phyloP scores from a whole-genome alignment of 2,113 vertebrate genomes.

The Trematocara nigrifrons region DNA sequence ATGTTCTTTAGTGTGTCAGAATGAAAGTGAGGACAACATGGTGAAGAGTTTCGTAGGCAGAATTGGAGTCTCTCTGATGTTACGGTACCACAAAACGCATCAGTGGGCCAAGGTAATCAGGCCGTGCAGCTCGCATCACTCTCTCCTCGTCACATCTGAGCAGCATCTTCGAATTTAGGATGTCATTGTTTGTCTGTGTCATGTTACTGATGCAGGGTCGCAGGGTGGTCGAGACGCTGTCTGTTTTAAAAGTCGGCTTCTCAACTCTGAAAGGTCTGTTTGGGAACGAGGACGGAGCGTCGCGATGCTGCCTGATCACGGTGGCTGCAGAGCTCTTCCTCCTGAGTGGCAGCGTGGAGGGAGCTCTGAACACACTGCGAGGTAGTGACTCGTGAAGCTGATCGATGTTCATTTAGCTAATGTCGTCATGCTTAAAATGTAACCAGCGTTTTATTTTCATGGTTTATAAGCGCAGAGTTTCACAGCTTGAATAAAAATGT shows the following conservation, averaged over 20 bases:
- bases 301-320: conserved; percentile 85
- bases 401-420: not conserved
- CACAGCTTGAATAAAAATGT: not conserved
- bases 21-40: conserved; percentile 42
- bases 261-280: conserved; percentile 80
- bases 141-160: not conserved
- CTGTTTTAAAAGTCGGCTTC: conserved; percentile 76
- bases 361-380: conserved; percentile 79
- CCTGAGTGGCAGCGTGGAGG: conserved; percentile 78
- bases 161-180: not conserved
- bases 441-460: not conserved
- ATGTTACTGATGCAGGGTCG: conserved; percentile 73
- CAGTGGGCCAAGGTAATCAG: conserved; percentile 86
- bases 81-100: conserved; percentile 79
- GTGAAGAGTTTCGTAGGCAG: conserved; percentile 78
- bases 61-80: conserved; percentile 85
- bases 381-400: conserved; percentile 62
- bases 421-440: not conserved
- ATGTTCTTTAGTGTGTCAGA: conserved; percentile 63
- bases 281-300: conserved; percentile 70
- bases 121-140: too few relatives aligned
- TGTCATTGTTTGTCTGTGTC: not conserved
- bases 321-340: conserved; percentile 86
- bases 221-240: conserved; percentile 79
- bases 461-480: not conserved